Percentiles rank a stretch among this genome's conserved stretches.
phyloP scores from a whole-genome alignment of 2,113 vertebrate genomes.

The Hyaena hyaena region DNA sequence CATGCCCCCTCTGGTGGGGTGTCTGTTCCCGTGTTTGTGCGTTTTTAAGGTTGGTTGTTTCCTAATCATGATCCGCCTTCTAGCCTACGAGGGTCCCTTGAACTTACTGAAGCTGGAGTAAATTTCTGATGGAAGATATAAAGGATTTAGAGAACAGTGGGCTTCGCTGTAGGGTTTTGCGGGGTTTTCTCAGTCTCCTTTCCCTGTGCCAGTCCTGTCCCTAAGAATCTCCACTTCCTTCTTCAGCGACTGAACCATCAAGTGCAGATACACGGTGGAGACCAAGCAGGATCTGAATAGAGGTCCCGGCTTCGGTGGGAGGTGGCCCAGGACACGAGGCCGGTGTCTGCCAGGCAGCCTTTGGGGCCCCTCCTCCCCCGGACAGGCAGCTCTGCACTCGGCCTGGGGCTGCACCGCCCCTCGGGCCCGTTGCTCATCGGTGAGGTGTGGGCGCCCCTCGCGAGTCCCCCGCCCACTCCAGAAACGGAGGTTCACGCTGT shows the following conservation, averaged over 20 bases:
- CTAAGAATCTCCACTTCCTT: not conserved
- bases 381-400: no score
- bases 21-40: not conserved
- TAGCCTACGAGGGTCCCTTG: not conserved
- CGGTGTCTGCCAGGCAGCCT: not conserved
- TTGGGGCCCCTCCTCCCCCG: not conserved
- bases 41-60: not conserved
- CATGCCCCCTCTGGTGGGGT: rapidly evolving
- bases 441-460: not conserved
- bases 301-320: not conserved
- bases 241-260: rapidly evolving
- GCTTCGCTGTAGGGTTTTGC: not conserved
- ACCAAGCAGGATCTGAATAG: rapidly evolving
- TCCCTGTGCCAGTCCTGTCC: not conserved
- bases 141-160: not conserved
- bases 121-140: not conserved
- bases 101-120: not conserved
- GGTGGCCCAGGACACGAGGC: no score
- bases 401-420: no score
- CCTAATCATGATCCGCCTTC: not conserved
- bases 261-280: rapidly evolving
- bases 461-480: not conserved
- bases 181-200: not conserved
- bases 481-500: not conserved
- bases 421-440: no score